Evolutionary conservation across 2,888 invertebrate genomes (phyloP).

Genomic region (Steinernema carpocapsae): DNA sequence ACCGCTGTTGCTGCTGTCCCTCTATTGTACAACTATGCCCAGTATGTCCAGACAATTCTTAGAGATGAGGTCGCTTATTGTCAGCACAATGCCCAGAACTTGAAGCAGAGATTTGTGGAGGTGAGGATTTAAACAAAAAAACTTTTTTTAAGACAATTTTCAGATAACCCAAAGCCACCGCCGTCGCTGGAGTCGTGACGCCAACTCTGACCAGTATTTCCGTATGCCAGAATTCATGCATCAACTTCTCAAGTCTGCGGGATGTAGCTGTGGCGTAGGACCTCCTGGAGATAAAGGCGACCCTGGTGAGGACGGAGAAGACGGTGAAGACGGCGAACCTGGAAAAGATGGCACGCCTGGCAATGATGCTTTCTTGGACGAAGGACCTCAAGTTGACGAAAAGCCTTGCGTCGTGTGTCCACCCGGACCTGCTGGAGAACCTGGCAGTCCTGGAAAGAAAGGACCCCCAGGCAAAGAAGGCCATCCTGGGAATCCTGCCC

Average conservation of each 20-base stretch:
- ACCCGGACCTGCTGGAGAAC: not conserved
- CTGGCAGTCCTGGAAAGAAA: not conserved
- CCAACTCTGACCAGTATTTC: not conserved
- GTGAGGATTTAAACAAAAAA: not conserved
- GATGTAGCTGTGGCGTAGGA: slow-evolving; percentile 30
- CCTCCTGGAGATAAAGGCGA: not conserved
- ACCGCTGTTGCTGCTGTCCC: slow-evolving; percentile 23
- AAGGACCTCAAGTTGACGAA: slow-evolving; percentile 1
- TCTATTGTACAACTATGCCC: slow-evolving; percentile 23
- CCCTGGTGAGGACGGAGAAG: slow-evolving; percentile 5
- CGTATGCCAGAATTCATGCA: not conserved
- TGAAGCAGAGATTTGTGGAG: slow-evolving; percentile 5
- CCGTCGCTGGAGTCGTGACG: not conserved
- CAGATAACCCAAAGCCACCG: not conserved
- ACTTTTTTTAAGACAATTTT: not conserved
- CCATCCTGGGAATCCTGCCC: not conserved
- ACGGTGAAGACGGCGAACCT: slow-evolving; percentile 20
- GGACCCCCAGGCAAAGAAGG: slow-evolving; percentile 21
- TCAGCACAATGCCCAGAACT: slow-evolving; percentile 9
- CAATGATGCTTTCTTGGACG: slow-evolving; percentile 4
- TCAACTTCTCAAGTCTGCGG: not conserved
- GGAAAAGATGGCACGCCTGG: slow-evolving; percentile 10
- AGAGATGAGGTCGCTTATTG: slow-evolving; percentile 24
- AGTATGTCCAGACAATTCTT: slow-evolving; percentile 25
- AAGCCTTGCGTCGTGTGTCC: slow-evolving; percentile 16